These are phyloP conservation scores for Lutraria rhynchaena DNA, from an alignment of 1,140 invertebrate species.

Conservation along the genomic window DNA sequence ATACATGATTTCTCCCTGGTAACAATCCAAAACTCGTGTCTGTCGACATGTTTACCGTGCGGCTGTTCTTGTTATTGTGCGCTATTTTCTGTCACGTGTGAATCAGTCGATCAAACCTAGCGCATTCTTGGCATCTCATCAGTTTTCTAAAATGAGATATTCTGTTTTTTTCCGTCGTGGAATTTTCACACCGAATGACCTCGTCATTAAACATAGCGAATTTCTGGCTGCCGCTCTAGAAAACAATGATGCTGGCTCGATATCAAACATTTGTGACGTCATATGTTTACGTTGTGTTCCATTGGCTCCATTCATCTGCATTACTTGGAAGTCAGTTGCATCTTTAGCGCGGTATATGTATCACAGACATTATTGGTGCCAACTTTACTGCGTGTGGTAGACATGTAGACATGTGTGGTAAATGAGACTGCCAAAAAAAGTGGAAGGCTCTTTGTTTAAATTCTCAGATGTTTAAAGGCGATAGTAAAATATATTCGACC, in stretches of 20 bases:
- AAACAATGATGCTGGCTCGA: slow-evolving; percentile 5
- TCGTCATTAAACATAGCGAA: not conserved
- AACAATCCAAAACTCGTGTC: too few relatives aligned
- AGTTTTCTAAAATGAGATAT: slow-evolving; percentile 9
- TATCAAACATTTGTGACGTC: slow-evolving; percentile 45
- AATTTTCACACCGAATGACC: slow-evolving; percentile 33
- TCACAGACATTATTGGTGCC: slow-evolving; percentile 27
- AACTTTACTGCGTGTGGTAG: slow-evolving; percentile 27
- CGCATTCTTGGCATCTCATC: slow-evolving; percentile 15
- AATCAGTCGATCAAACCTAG: not conserved
- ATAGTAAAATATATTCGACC: not conserved
- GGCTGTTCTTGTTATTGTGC: too few relatives aligned
- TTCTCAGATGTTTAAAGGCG: not conserved
- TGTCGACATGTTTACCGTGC: too few relatives aligned
- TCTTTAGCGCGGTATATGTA: slow-evolving; percentile 12
- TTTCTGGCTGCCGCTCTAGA: not conserved
- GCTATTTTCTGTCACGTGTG: too few relatives aligned
- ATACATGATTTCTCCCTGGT: too few relatives aligned
- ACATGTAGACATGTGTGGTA: slow-evolving; percentile 22
- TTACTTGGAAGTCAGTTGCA: not conserved
- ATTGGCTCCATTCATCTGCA: slow-evolving; percentile 22
- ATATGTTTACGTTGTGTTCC: slow-evolving; percentile 33
- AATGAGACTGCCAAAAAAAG: slow-evolving; percentile 10
- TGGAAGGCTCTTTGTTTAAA: not conserved
- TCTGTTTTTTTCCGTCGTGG: not conserved